Percentiles rank a stretch among this genome's conserved stretches.
phyloP scores from a whole-genome alignment of 2,888 invertebrate genomes.

The Aleiodes testaceus region DNA sequence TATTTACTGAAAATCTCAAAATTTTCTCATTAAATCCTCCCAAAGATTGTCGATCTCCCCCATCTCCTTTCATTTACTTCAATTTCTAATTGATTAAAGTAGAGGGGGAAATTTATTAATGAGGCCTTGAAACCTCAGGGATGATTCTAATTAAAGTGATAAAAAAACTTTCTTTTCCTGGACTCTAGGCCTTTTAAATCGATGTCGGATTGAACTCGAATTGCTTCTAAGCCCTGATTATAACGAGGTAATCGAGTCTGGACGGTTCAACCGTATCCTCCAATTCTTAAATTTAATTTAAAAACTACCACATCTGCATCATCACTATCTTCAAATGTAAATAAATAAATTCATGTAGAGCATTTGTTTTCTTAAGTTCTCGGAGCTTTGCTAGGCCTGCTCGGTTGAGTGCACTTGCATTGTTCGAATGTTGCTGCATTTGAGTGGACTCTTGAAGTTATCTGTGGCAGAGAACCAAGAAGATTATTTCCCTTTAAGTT shows the following conservation, averaged over 20 bases:
- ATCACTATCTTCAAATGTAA: constrained; percentile 34
- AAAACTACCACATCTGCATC: background rate
- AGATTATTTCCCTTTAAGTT: constrained; percentile 68
- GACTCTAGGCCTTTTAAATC: constrained; percentile 5
- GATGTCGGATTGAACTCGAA: constrained; percentile 1
- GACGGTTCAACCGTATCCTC: constrained; percentile 49
- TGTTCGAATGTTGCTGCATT: constrained; percentile 67
- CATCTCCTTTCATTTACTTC: background rate
- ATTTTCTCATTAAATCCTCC: too few relatives aligned
- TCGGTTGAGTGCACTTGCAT: constrained; percentile 68
- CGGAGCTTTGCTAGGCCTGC: constrained; percentile 63
- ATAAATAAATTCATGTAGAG: constrained; percentile 23
- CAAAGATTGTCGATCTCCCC: background rate
- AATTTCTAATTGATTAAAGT: background rate
- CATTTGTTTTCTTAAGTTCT: constrained; percentile 57
- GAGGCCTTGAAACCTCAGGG: too few relatives aligned
- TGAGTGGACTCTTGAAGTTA: constrained; percentile 69
- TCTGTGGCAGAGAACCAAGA: constrained; percentile 68
- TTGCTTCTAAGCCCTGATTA: constrained; percentile 18
- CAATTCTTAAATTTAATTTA: constrained; percentile 17
- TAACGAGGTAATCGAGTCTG: constrained; percentile 42
- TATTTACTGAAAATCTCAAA: background rate
- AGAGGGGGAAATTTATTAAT: background rate
- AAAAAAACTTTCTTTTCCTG: constrained; percentile 9
- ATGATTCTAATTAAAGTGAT: background rate